Evolutionary conservation across 2,888 invertebrate genomes (phyloP), one percentile per base, ranked within the genome.

Genomic region (Sturmia bella): DNA sequence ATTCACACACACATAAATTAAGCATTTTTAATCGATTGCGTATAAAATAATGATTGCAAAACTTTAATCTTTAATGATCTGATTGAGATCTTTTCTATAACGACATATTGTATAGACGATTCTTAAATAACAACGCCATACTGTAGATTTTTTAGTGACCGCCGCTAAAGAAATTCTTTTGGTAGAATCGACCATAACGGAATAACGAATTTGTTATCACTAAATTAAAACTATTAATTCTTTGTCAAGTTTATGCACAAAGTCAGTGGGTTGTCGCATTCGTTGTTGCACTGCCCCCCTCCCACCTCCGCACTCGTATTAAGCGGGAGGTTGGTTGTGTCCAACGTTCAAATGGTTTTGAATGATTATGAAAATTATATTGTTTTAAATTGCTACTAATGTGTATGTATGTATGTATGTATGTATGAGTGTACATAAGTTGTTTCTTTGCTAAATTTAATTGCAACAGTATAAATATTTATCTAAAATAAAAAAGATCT

Each of bases 61-160:
- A 9, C 41, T 32, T 52, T 68, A 76, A 37, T 76, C 45, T 45
- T 5, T 61, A 4, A 24, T 17, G 9, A 63, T 24, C 32, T 27
- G 27, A 37, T 76, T 37, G 11, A 43, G 17, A 54, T 61, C 54
- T 54, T 69, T 76, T 39, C 54, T 69, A 69, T 69, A 76, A 37
- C 69, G 76, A 63, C 50, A 76, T 54, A 76, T 76, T 3, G 52
- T 45, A 69, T 76, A 76, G 48, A 76, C 54, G 39, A 76, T 76
- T 69, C 45, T 54, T 45, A 76, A 69, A 76, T 41, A 76, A 39
- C 76, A 76, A 54, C 76, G 76, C 76, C 76, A 76, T 69, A 76
- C 13, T 76, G 54, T 37, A 4, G 76, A 45, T 48, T 69, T 76
- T 61, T 56, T 76, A 39, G 59, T 59, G n/a, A 79, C 43, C 52